Conservation (phyloP, 2,888 invertebrate genomes). For the Nemurella pictetii region DNA sequence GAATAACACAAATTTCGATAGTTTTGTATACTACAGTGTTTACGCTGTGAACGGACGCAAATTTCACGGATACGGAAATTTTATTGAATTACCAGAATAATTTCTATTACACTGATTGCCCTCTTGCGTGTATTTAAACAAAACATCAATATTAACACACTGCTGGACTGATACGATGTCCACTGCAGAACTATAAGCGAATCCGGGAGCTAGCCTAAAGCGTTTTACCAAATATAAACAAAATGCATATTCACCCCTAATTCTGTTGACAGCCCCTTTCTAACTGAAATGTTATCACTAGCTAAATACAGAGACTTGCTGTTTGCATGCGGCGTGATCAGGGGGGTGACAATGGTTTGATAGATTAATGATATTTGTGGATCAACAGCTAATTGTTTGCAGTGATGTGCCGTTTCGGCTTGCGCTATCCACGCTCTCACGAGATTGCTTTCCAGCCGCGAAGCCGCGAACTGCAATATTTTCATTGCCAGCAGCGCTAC, state of each 20-base stretch:
- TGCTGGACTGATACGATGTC: neutral
- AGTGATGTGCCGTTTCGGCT: neutral
- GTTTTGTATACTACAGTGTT: neutral
- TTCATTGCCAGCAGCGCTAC: neutral
- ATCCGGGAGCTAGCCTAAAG: neutral
- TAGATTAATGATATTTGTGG: conserved; percentile 15
- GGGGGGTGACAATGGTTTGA: neutral
- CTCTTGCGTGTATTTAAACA: neutral
- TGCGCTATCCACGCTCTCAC: neutral
- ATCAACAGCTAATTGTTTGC: conserved; percentile 8
- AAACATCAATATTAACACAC: neutral
- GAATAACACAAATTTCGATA: neutral
- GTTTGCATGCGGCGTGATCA: neutral
- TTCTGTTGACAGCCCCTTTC: neutral
- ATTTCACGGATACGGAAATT: neutral
- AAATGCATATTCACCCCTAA: neutral
- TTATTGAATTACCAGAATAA: neutral
- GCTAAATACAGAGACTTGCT: neutral
- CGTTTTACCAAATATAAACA: neutral
- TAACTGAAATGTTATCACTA: neutral
- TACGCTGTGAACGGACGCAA: neutral
- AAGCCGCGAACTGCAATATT: no score
- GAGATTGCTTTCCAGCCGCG: neutral
- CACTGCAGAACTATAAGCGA: neutral
- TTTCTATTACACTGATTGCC: neutral